These are phyloP conservation scores for Catharus bicknelli DNA, from an alignment of 2,113 vertebrate species.

Conservation along the genomic window DNA sequence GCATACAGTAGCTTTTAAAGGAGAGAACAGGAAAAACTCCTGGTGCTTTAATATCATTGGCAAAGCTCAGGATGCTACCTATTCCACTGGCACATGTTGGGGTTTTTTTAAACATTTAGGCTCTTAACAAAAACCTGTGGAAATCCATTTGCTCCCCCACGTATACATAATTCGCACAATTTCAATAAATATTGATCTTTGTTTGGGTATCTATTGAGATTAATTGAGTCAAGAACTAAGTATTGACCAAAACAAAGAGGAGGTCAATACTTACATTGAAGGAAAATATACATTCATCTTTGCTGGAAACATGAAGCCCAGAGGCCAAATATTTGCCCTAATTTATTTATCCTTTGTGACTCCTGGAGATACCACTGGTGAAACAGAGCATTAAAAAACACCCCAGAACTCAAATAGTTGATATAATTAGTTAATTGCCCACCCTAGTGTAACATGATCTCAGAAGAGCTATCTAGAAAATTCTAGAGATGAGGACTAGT, in stretches of 20 bases:
- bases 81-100: background rate
- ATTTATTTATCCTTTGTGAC: background rate
- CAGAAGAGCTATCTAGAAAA: background rate
- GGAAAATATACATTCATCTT: background rate
- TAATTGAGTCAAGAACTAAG: background rate
- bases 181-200: background rate
- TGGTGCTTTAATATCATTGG: background rate
- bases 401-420: rapidly evolving
- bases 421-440: background rate
- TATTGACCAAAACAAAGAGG: slow-evolving; percentile 13
- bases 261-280: background rate
- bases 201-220: slow-evolving; percentile 15
- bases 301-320: background rate
- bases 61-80: background rate
- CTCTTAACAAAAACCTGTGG: background rate
- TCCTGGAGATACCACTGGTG: background rate
- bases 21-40: background rate
- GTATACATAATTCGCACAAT: background rate
- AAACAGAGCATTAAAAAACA: background rate
- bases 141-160: background rate
- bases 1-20: background rate
- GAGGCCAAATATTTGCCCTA: background rate
- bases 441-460: background rate
- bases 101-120: background rate
- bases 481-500: background rate